Evolutionary conservation across 1,140 invertebrate species (phyloP), one percentile per base, ranked within the genome.

Genomic region (Nomia melanderi): DNA sequence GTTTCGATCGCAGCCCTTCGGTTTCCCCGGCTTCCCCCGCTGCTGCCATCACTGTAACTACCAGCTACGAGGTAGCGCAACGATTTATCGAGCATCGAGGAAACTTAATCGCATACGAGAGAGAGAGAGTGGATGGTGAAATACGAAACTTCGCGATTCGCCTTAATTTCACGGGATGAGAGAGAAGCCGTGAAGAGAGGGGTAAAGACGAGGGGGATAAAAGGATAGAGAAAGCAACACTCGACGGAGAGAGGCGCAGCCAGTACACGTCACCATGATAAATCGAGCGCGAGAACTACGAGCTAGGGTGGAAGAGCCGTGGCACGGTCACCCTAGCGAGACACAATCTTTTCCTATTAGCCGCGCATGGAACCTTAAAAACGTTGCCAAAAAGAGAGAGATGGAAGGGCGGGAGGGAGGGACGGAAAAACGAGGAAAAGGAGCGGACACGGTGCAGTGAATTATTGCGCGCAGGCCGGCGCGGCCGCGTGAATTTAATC

Each of bases 261-360:
- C 54, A 77, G 62, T 44, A 39, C 77, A 79, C 83, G 85, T 84
- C 83, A 87, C 83, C 83, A 88, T 88, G 88, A 90, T 89, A 90
- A 90, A 90, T 90, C 85, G 85, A 83, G 84, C 85, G 78, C 70
- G 84, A 85, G 80, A 88, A 88, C 83, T 85, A 82, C 77, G 81
- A 67, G 62, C 62, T 65, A 47, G 50, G 62, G 70, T 57, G 62
- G 36, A 20, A 8, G 6, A n/a, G 20, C 47, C 47, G 20, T 17
- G 36, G 74, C 44, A 50, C 29, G 27, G 41, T 36, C 76, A 78
- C 70, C 81, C 80, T 82, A 66, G 71, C 78, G 78, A 79, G 74
- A 79, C 79, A 73, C 75, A 84, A 86, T 88, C 85, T 84, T 79
- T 87, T 84, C 77, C 79, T 74, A 72, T 85, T 86, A 81, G 81